Evolutionary conservation across 2,888 invertebrate genomes (phyloP).

Genomic region (Podabrus alpinus): DNA sequence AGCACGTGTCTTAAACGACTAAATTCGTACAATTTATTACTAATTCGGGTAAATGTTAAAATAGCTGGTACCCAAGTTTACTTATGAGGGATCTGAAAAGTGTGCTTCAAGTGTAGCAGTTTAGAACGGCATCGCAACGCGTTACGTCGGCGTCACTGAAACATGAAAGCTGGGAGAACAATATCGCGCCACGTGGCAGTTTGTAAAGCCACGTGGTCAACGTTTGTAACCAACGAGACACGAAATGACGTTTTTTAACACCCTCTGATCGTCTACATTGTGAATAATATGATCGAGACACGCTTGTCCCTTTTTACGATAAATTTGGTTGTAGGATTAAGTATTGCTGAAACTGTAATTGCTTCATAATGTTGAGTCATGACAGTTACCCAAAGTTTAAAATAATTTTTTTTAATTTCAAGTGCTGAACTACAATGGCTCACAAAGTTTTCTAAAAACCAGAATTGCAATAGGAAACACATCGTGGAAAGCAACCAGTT

Average conservation of each 20-base stretch:
- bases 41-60: conserved; percentile 56
- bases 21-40: conserved; percentile 55
- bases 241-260: conserved; percentile 56
- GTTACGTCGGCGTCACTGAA: conserved; percentile 39
- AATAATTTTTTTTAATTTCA: not conserved
- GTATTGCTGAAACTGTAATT: not conserved
- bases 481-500: too few species aligned
- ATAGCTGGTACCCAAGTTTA: conserved; percentile 38
- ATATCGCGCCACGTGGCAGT: conserved; percentile 50
- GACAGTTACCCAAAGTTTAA: not conserved
- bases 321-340: conserved; percentile 21
- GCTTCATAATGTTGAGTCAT: not conserved
- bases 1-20: conserved; percentile 51
- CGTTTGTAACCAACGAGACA: conserved; percentile 53
- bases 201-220: conserved; percentile 51
- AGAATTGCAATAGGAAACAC: not conserved
- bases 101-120: conserved; percentile 34
- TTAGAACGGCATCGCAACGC: conserved; percentile 46
- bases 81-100: conserved; percentile 14
- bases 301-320: conserved; percentile 24
- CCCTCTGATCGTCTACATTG: conserved; percentile 37
- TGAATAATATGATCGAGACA: conserved; percentile 22
- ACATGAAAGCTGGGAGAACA: conserved; percentile 49
- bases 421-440: too few species aligned
- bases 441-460: not conserved